Evolutionary conservation across 2,797 vertebrate genomes (phyloP), one percentile per base, ranked within the genome.

Genomic region (Hippocampus kuda): DNA sequence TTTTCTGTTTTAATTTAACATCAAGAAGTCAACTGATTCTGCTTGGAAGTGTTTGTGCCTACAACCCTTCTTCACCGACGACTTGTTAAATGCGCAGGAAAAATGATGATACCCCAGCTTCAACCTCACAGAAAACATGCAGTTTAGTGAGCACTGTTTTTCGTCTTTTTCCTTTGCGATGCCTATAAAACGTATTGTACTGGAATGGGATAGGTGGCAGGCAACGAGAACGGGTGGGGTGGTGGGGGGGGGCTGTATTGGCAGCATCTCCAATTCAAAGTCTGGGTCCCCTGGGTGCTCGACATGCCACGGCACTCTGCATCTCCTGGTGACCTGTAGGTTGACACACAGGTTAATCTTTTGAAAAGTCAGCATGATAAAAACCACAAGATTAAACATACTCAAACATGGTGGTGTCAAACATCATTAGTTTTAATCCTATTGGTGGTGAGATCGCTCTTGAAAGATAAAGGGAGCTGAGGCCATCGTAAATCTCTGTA

Each of bases 321-420:
- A 76, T 84, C 77, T 70, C 78, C 75, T 75, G 75, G 74, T 70
- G 53, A 71, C 67, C 77, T 46, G 73, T 72, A 15, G 41, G 76
- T 27, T 10, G 49, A 67, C 80, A 82, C 80, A 79, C 83, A 74
- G 81, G 78, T 81, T 86, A 88, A 91, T 88, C 90, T 91, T 90
- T 91, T 75, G 77, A 92, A 92, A 92, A 91, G 90, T 91, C 90
- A 91, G 80, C 64, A 59, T 67, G 76, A 89, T 90, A 89, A 91
- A 91, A 85, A 83, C 73, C 74, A 56, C 83, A 78, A 81, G 86
- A 89, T 86, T 86, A 82, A 84, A 87, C 81, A 83, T 77, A 81
- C 83, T 77, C 74, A 38, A 84, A 84, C 84, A 84, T 70, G 73
- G 70, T 71, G 76, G 87, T 88, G 90, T 92, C 90, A 90, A 89